phyloP scores from a whole-genome alignment of 2,888 invertebrate species.

The Lasioglossum figueresi region DNA sequence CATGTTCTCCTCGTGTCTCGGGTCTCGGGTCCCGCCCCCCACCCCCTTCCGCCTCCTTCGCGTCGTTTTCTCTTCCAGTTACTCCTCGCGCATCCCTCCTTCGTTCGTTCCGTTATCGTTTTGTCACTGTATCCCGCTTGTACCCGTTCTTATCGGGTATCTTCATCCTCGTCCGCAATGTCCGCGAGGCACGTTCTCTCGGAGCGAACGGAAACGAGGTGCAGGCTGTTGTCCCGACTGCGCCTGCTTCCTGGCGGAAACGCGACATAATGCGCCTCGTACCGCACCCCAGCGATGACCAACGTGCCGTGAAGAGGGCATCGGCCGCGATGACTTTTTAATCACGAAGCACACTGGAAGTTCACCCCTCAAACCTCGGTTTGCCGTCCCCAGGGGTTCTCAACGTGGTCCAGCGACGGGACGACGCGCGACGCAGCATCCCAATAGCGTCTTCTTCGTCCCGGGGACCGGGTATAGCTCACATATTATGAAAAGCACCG shows the following conservation, averaged over 20 bases:
- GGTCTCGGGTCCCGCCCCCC: constrained; percentile 4
- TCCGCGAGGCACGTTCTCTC: constrained; percentile 61
- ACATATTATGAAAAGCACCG: too few species aligned
- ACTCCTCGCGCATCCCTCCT: constrained; percentile 15
- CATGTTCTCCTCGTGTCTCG: neutral
- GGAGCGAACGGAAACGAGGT: constrained; percentile 66
- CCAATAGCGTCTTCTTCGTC: neutral
- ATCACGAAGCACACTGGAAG: constrained; percentile 67
- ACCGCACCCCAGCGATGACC: constrained; percentile 73
- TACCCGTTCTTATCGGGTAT: constrained; percentile 18
- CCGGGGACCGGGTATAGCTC: neutral
- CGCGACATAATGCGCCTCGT: constrained; percentile 70
- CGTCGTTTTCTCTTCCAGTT: constrained; percentile 22
- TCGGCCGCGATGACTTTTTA: constrained; percentile 73
- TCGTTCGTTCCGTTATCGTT: constrained; percentile 28
- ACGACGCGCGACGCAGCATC: neutral
- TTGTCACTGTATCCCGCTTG: constrained; percentile 21
- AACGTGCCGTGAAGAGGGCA: constrained; percentile 72
- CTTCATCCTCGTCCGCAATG: constrained; percentile 43
- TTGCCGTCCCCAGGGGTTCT: constrained; percentile 57
- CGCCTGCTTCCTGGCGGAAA: constrained; percentile 73
- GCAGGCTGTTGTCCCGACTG: constrained; percentile 67
- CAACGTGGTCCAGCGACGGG: constrained; percentile 45
- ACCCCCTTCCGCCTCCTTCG: neutral
- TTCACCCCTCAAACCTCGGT: constrained; percentile 63